phyloP scores from a whole-genome alignment of 2,888 invertebrate genomes.

The Cepaea hortensis region DNA sequence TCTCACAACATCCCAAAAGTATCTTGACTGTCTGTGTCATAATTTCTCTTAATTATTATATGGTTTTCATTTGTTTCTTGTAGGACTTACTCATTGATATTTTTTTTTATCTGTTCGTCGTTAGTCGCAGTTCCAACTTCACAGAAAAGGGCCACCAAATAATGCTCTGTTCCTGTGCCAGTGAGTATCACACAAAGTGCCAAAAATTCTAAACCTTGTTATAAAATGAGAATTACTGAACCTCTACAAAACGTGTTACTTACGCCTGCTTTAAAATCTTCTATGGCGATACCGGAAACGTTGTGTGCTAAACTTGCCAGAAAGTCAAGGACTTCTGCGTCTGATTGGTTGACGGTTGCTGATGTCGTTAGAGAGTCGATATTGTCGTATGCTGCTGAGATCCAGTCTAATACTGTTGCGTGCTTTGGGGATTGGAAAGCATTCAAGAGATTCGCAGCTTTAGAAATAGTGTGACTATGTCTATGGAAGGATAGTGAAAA shows the following conservation, averaged over 20 bases:
- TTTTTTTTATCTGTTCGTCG: no score
- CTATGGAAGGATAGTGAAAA: slow-evolving; percentile 71
- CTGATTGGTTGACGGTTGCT: slow-evolving; percentile 1
- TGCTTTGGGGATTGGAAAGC: not conserved
- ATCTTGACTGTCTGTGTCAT: no score
- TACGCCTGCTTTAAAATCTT: slow-evolving; percentile 10
- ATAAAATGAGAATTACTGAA: no score
- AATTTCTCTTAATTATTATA: no score
- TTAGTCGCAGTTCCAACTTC: no score
- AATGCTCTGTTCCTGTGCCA: no score
- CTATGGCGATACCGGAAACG: not conserved
- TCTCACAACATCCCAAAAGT: no score
- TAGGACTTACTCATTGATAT: no score
- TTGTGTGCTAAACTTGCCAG: slow-evolving; percentile 12
- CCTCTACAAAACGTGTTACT: not conserved
- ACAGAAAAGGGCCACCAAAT: no score
- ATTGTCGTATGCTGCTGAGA: slow-evolving; percentile 11
- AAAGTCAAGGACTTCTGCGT: slow-evolving; percentile 2
- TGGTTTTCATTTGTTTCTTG: no score
- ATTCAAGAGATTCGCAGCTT: slow-evolving; percentile 54
- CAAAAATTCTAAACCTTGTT: no score
- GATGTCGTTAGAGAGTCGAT: slow-evolving; percentile 21
- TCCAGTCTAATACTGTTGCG: slow-evolving; percentile 34
- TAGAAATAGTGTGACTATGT: slow-evolving; percentile 63
- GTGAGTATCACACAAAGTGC: no score